These are phyloP conservation scores for Bufo bufo DNA, from an alignment of 2,113 vertebrate genomes.

Conservation along the genomic window DNA sequence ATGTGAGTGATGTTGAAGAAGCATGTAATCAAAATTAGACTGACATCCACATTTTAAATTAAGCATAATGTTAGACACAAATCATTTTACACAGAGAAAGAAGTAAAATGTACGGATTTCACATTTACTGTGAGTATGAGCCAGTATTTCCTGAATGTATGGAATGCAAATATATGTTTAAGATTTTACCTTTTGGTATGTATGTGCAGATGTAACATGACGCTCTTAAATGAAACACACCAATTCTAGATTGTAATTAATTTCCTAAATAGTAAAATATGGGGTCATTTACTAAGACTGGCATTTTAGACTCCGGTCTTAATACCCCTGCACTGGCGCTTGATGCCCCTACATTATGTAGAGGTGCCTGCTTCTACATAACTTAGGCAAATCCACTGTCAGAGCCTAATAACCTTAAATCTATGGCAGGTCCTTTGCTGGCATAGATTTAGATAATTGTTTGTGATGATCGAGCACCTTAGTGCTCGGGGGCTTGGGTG, in stretches of 20 bases:
- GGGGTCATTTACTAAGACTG: too few relatives aligned
- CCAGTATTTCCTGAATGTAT: conserved; percentile 6
- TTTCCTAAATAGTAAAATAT: neutral
- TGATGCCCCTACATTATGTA: too few relatives aligned
- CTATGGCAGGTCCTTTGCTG: too few relatives aligned
- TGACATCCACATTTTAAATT: conserved; percentile 55
- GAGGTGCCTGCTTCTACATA: too few relatives aligned
- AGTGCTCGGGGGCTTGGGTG: too few relatives aligned
- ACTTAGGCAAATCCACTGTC: too few relatives aligned
- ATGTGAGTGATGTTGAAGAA: conserved; percentile 47
- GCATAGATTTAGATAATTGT: too few relatives aligned
- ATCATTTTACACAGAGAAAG: conserved; percentile 9
- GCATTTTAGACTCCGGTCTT: too few relatives aligned
- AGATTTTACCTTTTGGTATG: neutral
- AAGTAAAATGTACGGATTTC: conserved; percentile 22
- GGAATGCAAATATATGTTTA: conserved; percentile 39
- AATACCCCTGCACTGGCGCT: too few relatives aligned
- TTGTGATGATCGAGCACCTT: too few relatives aligned
- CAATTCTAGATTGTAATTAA: neutral
- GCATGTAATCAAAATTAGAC: conserved; percentile 55
- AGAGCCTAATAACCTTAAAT: too few relatives aligned
- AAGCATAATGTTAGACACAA: conserved; percentile 51
- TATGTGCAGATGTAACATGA: neutral
- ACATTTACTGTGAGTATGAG: neutral
- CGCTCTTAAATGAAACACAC: neutral